Base-by-base conservation (phyloP, 2,888 invertebrate genomes). In the Ecliptopera silaceata region DNA sequence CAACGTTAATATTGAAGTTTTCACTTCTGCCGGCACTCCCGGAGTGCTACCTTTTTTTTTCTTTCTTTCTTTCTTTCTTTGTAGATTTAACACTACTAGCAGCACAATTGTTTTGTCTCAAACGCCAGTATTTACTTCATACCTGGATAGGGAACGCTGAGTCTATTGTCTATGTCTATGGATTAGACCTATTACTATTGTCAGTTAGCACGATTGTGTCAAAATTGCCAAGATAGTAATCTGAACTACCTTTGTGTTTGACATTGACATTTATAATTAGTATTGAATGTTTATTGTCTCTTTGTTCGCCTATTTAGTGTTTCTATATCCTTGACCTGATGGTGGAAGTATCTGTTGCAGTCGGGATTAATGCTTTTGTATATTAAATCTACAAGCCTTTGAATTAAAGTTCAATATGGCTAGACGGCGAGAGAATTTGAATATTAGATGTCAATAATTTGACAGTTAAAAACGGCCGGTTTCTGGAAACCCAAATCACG, bases 241-340 rank as follows among this genome's bases (percentile, higher is more conserved):
- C 78, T 64, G 60, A 17, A 39, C 48, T 54, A 59, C 64, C 52
- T 52, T 61, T 57, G 60, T 57, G 58, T 42, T 26, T 74, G 77
- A 78, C 75, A 75, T 77, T 81, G 80, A 78, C 79, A 78, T 79
- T 74, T 74, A 63, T 73, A 75, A 79, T 79, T 74, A 69, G 69
- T 73, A 76, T 76, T 74, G 70, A 77, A 72, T 72, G 72, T 68
- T 68, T 73, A 77, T 75, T 75, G 77, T 77, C 67, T 72, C 76
- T 78, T 74, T 77, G 76, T 75, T 72, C 71, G 61, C 62, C 70
- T 63, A 69, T 75, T 79, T 74, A 70, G 74, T 68, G 64, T 65
- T 67, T 62, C 39, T 41, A 56, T 65, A 70, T 59, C 82, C 82
- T 80, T 82, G 82, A 80, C 79, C 76, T 76, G 80, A 75, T 75